Percentiles rank a stretch among this genome's conserved stretches.
phyloP scores from a whole-genome alignment of 2,888 invertebrate species.

The Andrena praecox region DNA sequence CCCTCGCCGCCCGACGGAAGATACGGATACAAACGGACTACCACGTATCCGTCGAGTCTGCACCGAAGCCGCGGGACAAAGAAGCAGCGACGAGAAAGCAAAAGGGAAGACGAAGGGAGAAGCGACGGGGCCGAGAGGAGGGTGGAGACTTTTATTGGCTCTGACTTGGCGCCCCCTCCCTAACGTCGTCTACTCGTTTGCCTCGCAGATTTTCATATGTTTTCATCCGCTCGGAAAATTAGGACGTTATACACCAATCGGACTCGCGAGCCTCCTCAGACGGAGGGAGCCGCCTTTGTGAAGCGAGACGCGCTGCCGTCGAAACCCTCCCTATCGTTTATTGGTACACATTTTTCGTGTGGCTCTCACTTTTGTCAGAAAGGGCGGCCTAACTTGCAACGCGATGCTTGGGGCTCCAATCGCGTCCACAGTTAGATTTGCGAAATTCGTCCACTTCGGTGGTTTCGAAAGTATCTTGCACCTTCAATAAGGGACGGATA shows the following conservation, averaged over 20 bases:
- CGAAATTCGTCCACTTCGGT: not conserved
- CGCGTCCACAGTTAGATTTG: not conserved
- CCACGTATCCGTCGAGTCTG: conserved; percentile 41
- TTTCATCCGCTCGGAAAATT: conserved; percentile 84
- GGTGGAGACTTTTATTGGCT: conserved; percentile 83
- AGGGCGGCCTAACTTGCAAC: no score
- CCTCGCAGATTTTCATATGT: conserved; percentile 84
- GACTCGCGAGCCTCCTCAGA: conserved; percentile 52
- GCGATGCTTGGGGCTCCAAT: not conserved
- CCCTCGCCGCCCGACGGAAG: not conserved
- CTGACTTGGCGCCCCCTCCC: conserved; percentile 80
- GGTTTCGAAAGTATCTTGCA: no score
- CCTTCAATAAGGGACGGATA: no score
- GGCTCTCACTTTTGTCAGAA: no score
- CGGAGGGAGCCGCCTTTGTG: conserved; percentile 46
- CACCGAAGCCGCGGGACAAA: conserved; percentile 61
- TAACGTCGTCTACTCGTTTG: conserved; percentile 82
- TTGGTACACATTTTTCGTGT: conserved; percentile 3
- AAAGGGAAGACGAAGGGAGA: conserved; percentile 62
- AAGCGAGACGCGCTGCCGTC: conserved; percentile 45
- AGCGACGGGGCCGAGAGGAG: conserved; percentile 68
- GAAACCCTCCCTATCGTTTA: conserved; percentile 21
- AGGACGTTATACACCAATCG: conserved; percentile 80
- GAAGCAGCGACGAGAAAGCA: conserved; percentile 56
- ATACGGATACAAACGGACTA: conserved; percentile 36